A percentile compares a stretch with the other conserved stretches of the same genome.
Evolutionary conservation across 1,140 invertebrate genomes (phyloP).

Genomic region (Carposina sasakii): DNA sequence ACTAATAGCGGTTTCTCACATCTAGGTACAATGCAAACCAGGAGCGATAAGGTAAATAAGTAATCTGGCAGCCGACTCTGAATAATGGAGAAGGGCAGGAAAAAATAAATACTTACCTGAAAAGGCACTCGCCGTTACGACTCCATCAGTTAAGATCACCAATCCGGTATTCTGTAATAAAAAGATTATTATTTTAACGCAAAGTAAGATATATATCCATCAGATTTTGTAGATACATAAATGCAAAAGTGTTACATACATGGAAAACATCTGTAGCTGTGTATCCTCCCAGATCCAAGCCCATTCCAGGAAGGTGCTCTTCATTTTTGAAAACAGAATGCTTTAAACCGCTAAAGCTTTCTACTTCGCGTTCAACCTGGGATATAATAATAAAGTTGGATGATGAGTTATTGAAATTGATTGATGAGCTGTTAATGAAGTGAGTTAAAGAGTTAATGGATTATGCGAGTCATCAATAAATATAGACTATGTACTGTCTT

Average conservation of each 20-base stretch:
- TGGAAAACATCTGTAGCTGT: constrained; percentile 49
- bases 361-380: constrained; percentile 63
- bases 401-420: no score
- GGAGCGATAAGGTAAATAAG: no score
- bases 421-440: no score
- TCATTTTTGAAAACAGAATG: constrained; percentile 61
- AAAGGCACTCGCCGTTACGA: no score
- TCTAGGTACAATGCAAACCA: no score
- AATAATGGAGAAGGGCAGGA: no score
- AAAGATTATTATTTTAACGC: constrained; percentile 32
- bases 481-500: no score
- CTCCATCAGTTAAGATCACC: constrained; percentile 83
- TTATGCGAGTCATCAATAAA: no score
- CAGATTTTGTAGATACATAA: no score
- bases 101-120: no score
- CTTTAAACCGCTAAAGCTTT: constrained; percentile 56
- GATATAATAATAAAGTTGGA: constrained; percentile 18
- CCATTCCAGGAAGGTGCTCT: constrained; percentile 45
- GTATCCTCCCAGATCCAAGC: constrained; percentile 50
- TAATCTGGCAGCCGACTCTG: no score
- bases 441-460: no score
- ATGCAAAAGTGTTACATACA: constrained; percentile 25
- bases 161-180: constrained; percentile 83
- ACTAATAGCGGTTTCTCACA: neutral
- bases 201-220: neutral